A percentile compares a stretch with the other conserved stretches of the same genome.
Evolutionary conservation across 37 sponge, comb jelly and placozoan species (phyloP).

Genomic region (Mnemiopsis leidyi): DNA sequence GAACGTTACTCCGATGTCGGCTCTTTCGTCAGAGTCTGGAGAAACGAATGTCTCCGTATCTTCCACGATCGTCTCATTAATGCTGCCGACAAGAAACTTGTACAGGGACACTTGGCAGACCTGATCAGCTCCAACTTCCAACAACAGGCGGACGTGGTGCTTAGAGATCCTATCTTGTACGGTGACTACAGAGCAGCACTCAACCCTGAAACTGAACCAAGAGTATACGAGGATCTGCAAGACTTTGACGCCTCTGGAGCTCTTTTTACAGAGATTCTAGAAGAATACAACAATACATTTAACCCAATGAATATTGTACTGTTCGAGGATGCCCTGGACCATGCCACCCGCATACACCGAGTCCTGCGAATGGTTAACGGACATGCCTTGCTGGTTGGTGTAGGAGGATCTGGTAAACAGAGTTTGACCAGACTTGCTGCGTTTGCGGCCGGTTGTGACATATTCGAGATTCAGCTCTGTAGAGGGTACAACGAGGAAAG

Average conservation of each 20-base stretch:
- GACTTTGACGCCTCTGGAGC: slow-evolving; percentile 88
- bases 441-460: slow-evolving; percentile 93
- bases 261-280: slow-evolving; percentile 87
- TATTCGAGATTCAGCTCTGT: slow-evolving; percentile 96
- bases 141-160: slow-evolving; percentile 71
- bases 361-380: slow-evolving; percentile 96
- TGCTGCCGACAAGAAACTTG: slow-evolving; percentile 78
- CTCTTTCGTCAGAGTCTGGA: slow-evolving; percentile 84
- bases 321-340: slow-evolving; percentile 98
- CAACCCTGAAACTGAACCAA: slow-evolving; percentile 78
- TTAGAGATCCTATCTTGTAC: slow-evolving; percentile 83
- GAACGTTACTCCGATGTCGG: slow-evolving; percentile 74
- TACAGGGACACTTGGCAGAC: slow-evolving; percentile 77
- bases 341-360: slow-evolving; percentile 87
- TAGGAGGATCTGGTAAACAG: slow-evolving; percentile 97
- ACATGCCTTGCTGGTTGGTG: slow-evolving; percentile 94
- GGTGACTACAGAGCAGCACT: slow-evolving; percentile 94
- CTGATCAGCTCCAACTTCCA: slow-evolving; percentile 79
- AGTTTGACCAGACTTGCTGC: slow-evolving; percentile 94
- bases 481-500: slow-evolving; percentile 97
- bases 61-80: slow-evolving; percentile 93
- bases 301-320: slow-evolving; percentile 94
- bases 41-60: slow-evolving; percentile 94
- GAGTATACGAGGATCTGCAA: slow-evolving; percentile 93
- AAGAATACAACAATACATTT: slow-evolving; percentile 89